phyloP scores from a whole-genome alignment of 2,888 invertebrate genomes.

The Endotricha flammealis region DNA sequence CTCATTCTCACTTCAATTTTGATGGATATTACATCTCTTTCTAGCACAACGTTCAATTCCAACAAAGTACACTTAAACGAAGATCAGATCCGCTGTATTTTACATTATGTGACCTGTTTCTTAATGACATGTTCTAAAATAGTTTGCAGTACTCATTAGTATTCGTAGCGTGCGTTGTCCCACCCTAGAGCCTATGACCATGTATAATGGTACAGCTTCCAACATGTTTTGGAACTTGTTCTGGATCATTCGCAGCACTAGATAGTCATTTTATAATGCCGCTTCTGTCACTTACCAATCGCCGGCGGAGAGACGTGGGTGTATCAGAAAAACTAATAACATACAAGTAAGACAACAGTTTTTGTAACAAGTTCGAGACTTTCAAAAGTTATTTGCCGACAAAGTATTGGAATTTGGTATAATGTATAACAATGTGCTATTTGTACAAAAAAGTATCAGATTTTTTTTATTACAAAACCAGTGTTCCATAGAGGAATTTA shows the following conservation, averaged over 20 bases:
- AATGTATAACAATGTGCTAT: too few relatives aligned
- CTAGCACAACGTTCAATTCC: conserved; percentile 56
- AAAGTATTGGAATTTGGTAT: background rate
- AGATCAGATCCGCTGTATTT: conserved; percentile 55
- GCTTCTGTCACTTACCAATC: conserved; percentile 2
- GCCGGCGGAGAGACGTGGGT: conserved; percentile 1
- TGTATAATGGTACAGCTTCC: conserved; percentile 44
- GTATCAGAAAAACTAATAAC: conserved; percentile 5
- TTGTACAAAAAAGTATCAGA: too few relatives aligned
- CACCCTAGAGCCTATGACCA: conserved; percentile 49
- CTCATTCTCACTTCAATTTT: conserved; percentile 40
- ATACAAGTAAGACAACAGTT: background rate
- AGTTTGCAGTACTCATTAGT: conserved; percentile 59
- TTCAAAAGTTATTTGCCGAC: background rate
- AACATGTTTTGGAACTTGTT: conserved; percentile 53
- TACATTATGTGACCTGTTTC: conserved; percentile 69
- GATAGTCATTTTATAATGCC: conserved; percentile 35
- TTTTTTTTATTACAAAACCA: too few relatives aligned
- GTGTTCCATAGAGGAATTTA: too few relatives aligned
- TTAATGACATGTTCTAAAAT: conserved; percentile 65
- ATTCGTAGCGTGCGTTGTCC: conserved; percentile 46
- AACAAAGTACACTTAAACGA: conserved; percentile 50
- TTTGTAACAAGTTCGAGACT: background rate
- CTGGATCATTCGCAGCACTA: conserved; percentile 35
- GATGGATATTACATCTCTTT: conserved; percentile 39